These are phyloP conservation scores for Aphelocoma coerulescens DNA, from an alignment of 2,113 vertebrate species.

Conservation along the genomic window DNA sequence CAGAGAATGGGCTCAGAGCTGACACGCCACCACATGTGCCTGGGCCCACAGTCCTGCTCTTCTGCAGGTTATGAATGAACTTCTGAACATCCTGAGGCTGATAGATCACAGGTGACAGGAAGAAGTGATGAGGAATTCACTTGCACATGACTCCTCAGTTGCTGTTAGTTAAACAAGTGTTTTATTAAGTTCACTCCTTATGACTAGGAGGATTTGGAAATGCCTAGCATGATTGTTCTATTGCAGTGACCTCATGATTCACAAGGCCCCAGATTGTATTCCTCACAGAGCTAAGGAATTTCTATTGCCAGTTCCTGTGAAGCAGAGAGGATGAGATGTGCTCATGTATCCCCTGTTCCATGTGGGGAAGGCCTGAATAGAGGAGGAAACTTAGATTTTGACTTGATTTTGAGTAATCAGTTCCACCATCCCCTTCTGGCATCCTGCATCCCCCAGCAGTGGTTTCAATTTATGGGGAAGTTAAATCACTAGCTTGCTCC, in stretches of 20 bases:
- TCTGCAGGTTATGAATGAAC: neutral
- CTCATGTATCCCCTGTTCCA: neutral
- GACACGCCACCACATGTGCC: fast-evolving
- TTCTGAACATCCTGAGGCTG: neutral
- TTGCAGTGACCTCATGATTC: neutral
- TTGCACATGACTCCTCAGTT: neutral
- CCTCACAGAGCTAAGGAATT: neutral
- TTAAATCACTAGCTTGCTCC: neutral
- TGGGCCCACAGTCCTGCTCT: neutral
- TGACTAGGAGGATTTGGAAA: neutral
- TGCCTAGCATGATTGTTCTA: neutral
- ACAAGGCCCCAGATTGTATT: neutral
- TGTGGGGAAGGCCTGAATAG: neutral
- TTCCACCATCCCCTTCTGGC: neutral
- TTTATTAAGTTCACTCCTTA: neutral
- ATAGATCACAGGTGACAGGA: neutral
- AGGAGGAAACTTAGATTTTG: neutral
- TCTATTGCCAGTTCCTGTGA: neutral
- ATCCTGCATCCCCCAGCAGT: neutral
- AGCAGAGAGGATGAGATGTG: neutral
- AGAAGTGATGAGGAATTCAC: neutral
- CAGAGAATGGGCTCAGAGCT: neutral
- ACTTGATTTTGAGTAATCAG: neutral
- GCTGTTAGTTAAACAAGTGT: neutral
- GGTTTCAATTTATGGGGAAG: neutral